Conservation (phyloP, 2,113 vertebrate genomes). For the Quiscalus mexicanus region DNA sequence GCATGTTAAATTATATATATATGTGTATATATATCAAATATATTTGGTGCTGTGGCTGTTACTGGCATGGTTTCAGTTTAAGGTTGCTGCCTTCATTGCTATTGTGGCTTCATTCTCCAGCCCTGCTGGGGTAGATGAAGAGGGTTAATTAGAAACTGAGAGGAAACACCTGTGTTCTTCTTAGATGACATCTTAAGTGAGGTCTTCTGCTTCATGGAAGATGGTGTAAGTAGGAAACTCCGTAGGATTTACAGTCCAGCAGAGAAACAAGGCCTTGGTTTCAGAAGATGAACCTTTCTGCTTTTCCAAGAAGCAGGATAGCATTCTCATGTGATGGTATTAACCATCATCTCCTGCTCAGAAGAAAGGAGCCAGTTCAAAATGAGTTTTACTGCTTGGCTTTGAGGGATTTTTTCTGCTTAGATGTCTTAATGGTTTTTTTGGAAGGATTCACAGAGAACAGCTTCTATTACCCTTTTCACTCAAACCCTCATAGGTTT, state of each 20-base stretch:
- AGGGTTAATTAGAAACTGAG: not conserved
- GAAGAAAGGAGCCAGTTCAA: not conserved
- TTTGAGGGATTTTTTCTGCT: not conserved
- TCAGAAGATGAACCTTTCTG: not conserved
- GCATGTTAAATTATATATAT: not conserved
- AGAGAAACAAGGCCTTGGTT: not conserved
- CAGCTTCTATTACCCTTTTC: not conserved
- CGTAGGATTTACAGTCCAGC: not conserved
- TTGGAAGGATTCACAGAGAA: not conserved
- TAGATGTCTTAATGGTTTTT: not conserved
- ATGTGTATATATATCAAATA: not conserved
- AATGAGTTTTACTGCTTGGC: not conserved
- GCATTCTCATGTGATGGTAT: fast-evolving
- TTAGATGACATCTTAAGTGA: not conserved
- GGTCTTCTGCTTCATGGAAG: not conserved
- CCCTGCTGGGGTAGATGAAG: not conserved
- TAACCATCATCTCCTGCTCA: not conserved
- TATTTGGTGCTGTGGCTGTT: not conserved
- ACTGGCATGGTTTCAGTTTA: not conserved
- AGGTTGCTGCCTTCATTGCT: not conserved
- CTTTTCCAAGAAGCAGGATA: not conserved
- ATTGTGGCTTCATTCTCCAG: not conserved
- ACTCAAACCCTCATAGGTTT: not conserved
- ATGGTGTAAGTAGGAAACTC: not conserved
- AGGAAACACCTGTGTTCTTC: not conserved